These are phyloP conservation scores for Clepsis dumicolana DNA, from an alignment of 2,888 invertebrate genomes.

Conservation along the genomic window DNA sequence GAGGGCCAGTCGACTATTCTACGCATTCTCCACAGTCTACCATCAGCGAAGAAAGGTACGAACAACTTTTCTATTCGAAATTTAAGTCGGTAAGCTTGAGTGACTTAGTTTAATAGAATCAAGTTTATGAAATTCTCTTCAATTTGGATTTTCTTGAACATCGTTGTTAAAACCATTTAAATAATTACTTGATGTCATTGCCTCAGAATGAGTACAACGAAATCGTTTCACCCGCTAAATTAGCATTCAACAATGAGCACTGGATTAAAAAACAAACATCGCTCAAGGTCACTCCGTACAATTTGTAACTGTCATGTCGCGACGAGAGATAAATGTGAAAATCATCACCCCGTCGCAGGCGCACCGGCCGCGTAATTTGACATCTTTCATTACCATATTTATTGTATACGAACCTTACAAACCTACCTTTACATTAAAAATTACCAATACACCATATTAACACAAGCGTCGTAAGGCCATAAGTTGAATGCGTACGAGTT, in stretches of 20 bases:
- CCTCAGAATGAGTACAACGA: conserved; percentile 3
- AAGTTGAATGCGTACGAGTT: conserved; percentile 29
- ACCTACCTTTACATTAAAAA: conserved; percentile 44
- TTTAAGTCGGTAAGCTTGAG: no score
- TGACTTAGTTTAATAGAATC: no score
- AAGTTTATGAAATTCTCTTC: no score
- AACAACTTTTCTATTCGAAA: not conserved
- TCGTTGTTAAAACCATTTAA: no score
- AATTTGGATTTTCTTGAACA: no score
- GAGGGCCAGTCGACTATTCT: conserved; percentile 83
- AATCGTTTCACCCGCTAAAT: conserved; percentile 32
- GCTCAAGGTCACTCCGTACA: conserved; percentile 66
- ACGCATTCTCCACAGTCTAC: conserved; percentile 83
- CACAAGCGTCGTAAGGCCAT: conserved; percentile 42
- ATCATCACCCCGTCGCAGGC: conserved; percentile 71
- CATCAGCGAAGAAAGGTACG: conserved; percentile 80
- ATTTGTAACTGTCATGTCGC: conserved; percentile 71
- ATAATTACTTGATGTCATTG: not conserved
- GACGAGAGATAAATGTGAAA: conserved; percentile 72
- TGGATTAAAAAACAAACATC: conserved; percentile 59
- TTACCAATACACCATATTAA: conserved; percentile 42
- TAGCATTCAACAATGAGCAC: conserved; percentile 32
- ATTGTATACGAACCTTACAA: conserved; percentile 64
- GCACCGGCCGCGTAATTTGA: conserved; percentile 79
- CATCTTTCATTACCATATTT: conserved; percentile 85